These are phyloP conservation scores for Drosophila flavopinicola DNA, from an alignment of 2,888 invertebrate genomes.

Conservation along the genomic window DNA sequence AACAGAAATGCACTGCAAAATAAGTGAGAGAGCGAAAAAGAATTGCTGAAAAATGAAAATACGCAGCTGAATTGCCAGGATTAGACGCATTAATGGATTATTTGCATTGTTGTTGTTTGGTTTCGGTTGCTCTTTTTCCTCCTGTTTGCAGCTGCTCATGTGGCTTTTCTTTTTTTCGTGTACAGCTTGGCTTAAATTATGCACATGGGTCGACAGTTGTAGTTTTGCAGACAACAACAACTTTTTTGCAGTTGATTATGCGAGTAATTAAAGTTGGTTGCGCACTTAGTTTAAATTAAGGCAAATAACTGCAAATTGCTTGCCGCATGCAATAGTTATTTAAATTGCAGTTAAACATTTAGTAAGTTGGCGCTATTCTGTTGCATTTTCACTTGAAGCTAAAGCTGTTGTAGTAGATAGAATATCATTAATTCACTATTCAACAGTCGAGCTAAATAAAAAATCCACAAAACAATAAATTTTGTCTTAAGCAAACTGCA, in stretches of 20 bases:
- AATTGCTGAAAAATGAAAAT: slow-evolving; percentile 30
- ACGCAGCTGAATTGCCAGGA: slow-evolving; percentile 47
- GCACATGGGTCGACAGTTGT: slow-evolving; percentile 37
- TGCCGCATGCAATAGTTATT: slow-evolving; percentile 20
- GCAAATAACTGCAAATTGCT: slow-evolving; percentile 42
- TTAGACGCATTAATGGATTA: slow-evolving; percentile 70
- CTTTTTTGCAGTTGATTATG: slow-evolving; percentile 37
- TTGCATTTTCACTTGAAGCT: not conserved
- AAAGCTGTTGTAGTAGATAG: not conserved
- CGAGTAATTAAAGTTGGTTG: slow-evolving; percentile 40
- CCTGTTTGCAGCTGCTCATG: slow-evolving; percentile 36
- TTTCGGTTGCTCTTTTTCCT: slow-evolving; percentile 15
- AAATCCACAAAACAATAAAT: no score
- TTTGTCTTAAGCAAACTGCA: no score
- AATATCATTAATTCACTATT: no score
- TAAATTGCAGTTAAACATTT: slow-evolving; percentile 9
- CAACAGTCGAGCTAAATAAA: no score
- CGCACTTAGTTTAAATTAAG: slow-evolving; percentile 31
- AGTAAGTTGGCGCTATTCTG: not conserved
- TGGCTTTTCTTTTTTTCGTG: slow-evolving; percentile 16
- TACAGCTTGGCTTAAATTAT: slow-evolving; percentile 44
- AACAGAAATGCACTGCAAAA: not conserved
- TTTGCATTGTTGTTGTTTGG: slow-evolving; percentile 31
- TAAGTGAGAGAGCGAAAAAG: not conserved
- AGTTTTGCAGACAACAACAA: slow-evolving; percentile 7